phyloP scores from a whole-genome alignment of 2,113 vertebrate genomes.

The Sprattus sprattus region DNA sequence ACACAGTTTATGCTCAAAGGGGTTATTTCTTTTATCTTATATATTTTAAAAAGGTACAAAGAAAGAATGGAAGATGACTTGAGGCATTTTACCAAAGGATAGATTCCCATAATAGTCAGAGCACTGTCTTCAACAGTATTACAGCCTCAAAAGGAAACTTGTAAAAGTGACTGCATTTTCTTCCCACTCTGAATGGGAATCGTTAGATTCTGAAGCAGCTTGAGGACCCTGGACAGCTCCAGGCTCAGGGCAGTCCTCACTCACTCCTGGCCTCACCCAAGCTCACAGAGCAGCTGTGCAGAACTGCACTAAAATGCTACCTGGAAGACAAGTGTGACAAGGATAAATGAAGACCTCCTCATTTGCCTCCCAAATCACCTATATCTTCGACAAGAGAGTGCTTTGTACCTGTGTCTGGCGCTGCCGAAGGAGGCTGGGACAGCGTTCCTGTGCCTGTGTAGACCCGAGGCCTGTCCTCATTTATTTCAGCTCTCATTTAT shows the following conservation, averaged over 20 bases:
- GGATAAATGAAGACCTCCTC: background rate
- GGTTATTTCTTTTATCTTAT: background rate
- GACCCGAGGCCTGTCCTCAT: background rate
- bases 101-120: background rate
- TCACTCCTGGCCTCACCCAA: background rate
- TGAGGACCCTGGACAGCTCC: constrained; percentile 7
- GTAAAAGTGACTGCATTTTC: background rate
- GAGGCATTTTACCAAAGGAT: background rate
- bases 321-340: background rate
- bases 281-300: background rate
- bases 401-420: background rate
- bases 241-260: background rate
- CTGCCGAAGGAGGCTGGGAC: background rate
- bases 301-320: background rate
- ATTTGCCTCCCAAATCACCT: background rate
- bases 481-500: background rate
- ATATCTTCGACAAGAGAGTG: background rate
- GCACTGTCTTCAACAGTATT: background rate
- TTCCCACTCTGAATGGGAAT: background rate
- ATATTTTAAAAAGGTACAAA: background rate
- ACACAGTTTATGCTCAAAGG: background rate
- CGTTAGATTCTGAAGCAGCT: background rate
- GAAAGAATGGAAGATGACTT: background rate
- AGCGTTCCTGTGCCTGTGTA: background rate
- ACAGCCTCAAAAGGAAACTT: background rate